Evolutionary conservation across 53 echinoderm and acorn worm genomes (phyloP).

Genomic region (Stichopus horrens): DNA sequence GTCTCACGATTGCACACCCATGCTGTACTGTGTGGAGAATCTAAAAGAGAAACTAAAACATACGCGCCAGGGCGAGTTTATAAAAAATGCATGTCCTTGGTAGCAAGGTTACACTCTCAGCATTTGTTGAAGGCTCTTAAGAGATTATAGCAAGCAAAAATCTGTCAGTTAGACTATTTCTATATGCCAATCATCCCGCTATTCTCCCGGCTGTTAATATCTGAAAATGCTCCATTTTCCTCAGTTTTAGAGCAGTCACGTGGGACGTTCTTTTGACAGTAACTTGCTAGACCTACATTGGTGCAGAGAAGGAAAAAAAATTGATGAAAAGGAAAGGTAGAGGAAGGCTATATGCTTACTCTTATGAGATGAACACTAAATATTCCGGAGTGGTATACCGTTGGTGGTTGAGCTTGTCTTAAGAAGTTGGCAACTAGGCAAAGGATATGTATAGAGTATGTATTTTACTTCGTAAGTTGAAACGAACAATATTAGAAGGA

Average conservation of each 20-base stretch:
- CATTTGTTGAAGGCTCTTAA: not conserved
- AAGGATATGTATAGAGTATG: no score
- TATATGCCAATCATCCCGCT: conserved; percentile 16
- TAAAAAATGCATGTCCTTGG: conserved; percentile 3
- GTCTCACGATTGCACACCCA: not conserved
- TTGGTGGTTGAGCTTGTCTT: no score
- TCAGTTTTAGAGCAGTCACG: not conserved
- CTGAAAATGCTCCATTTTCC: not conserved
- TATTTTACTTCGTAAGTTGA: no score
- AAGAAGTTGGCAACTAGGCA: no score
- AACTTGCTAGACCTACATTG: not conserved
- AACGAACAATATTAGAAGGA: no score
- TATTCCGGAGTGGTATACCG: no score
- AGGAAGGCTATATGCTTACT: no score
- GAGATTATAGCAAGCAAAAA: conserved; percentile 11
- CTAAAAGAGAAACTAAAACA: not conserved
- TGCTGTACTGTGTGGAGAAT: no score
- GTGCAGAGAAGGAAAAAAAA: not conserved
- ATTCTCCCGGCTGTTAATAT: not conserved
- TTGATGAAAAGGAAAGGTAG: no score
- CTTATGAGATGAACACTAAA: no score
- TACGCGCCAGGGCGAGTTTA: not conserved
- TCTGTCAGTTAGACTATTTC: conserved; percentile 11
- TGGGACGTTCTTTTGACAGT: not conserved
- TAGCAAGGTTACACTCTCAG: not conserved